These are phyloP conservation scores for Ichneumoninae sp. DNA, from an alignment of 2,888 invertebrate species.

Conservation along the genomic window DNA sequence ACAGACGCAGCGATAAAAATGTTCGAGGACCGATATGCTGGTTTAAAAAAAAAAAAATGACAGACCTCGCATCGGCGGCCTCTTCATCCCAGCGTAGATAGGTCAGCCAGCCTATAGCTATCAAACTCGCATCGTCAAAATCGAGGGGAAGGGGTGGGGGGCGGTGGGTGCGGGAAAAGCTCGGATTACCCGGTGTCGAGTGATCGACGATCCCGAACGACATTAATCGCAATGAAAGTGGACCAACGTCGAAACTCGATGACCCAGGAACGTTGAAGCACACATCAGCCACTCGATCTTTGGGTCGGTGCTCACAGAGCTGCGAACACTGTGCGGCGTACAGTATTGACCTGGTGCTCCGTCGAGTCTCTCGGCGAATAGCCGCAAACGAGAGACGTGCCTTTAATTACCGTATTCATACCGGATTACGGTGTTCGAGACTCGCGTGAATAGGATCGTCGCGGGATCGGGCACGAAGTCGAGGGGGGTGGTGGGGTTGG, in stretches of 20 bases:
- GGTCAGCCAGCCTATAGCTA: neutral
- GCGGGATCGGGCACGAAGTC: slow-evolving; percentile 26
- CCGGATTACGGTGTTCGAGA: slow-evolving; percentile 75
- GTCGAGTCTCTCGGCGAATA: slow-evolving; percentile 62
- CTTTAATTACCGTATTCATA: slow-evolving; percentile 79
- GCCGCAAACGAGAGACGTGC: slow-evolving; percentile 71
- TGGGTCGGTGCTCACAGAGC: neutral
- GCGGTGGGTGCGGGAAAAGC: slow-evolving; percentile 7
- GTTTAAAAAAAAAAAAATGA: too few species aligned
- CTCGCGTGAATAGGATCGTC: slow-evolving; percentile 68
- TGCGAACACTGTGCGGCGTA: neutral
- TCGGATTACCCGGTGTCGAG: slow-evolving; percentile 39
- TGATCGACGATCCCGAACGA: slow-evolving; percentile 40
- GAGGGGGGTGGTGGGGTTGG: slow-evolving; percentile 16
- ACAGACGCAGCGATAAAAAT: neutral
- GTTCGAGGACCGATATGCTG: neutral
- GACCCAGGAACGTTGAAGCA: slow-evolving; percentile 39
- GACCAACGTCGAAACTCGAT: slow-evolving; percentile 49
- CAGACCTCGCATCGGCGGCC: too few species aligned
- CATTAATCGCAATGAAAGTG: slow-evolving; percentile 53
- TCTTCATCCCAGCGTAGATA: neutral
- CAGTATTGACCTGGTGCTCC: slow-evolving; percentile 57
- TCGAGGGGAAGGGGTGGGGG: neutral
- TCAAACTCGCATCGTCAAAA: slow-evolving; percentile 21
- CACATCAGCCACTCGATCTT: slow-evolving; percentile 44